Evolutionary conservation across 2,113 vertebrate species (phyloP).

Genomic region (Brachypteracias leptosomus): DNA sequence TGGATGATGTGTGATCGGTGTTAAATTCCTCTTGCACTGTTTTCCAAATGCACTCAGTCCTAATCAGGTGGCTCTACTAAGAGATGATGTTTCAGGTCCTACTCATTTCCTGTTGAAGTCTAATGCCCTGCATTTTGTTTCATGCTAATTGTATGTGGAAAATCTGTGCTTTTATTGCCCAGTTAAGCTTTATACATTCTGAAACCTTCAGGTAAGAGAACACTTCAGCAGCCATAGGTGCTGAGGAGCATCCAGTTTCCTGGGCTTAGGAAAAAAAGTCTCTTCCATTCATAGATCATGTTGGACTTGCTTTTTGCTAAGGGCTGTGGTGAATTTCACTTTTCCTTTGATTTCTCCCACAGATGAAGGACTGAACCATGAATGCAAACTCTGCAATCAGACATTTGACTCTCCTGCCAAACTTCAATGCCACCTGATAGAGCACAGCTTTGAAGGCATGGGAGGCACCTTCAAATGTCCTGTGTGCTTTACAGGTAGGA

Average conservation of each 20-base stretch:
- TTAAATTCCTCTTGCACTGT: background rate
- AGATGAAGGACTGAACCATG: constrained; percentile 99
- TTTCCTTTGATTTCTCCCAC: constrained; percentile 52
- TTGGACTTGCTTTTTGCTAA: background rate
- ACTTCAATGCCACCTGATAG: constrained; percentile 98
- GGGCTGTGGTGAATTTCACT: background rate
- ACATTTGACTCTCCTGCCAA: constrained; percentile 98
- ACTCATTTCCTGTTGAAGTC: background rate
- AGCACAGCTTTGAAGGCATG: constrained; percentile 99
- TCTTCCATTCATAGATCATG: background rate
- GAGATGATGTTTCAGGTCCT: background rate
- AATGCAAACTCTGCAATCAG: constrained; percentile 98
- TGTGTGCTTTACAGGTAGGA: constrained; percentile 93
- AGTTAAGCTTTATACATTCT: background rate
- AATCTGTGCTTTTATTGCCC: background rate
- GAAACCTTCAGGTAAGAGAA: background rate
- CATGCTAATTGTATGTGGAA: background rate
- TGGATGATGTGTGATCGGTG: background rate
- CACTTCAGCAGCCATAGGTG: background rate
- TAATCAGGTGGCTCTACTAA: background rate
- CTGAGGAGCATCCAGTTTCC: background rate
- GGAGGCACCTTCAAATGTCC: constrained; percentile 99
- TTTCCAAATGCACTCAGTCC: background rate
- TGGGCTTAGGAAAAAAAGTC: background rate
- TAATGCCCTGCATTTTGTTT: background rate